phyloP scores from a whole-genome alignment of 1,140 invertebrate genomes.

The Meloidogyne hapla region DNA sequence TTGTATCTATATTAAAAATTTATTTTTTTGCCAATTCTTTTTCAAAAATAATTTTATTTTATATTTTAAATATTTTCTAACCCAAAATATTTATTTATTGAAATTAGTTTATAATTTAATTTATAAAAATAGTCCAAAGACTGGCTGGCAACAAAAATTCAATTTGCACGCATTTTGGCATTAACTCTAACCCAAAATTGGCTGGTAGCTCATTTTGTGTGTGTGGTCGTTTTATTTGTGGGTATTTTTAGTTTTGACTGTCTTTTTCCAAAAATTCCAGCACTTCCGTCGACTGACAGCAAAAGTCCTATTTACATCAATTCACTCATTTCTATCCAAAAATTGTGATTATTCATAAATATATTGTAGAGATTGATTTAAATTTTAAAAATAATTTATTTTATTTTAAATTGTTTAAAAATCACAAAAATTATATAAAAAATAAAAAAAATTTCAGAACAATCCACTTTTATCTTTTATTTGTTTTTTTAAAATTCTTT shows the following conservation, averaged over 20 bases:
- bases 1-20: too few relatives aligned
- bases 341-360: neutral
- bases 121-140: neutral
- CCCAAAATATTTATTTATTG: neutral
- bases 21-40: too few relatives aligned
- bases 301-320: neutral
- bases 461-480: too few relatives aligned
- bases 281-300: neutral
- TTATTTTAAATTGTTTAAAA: too few relatives aligned
- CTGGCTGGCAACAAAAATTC: neutral
- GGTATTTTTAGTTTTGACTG: neutral
- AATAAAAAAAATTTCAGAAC: too few relatives aligned
- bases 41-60: too few relatives aligned
- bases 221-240: too few relatives aligned
- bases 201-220: too few relatives aligned
- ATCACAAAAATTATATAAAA: too few relatives aligned
- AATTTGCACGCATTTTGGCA: neutral
- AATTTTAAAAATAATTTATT: too few relatives aligned
- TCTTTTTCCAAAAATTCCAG: neutral
- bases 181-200: neutral
- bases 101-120: neutral
- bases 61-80: neutral
- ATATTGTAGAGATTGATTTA: neutral
- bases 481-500: too few relatives aligned
- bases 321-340: neutral